Evolutionary conservation across 1,140 invertebrate genomes (phyloP).

Genomic region (Drosophila baimaii): DNA sequence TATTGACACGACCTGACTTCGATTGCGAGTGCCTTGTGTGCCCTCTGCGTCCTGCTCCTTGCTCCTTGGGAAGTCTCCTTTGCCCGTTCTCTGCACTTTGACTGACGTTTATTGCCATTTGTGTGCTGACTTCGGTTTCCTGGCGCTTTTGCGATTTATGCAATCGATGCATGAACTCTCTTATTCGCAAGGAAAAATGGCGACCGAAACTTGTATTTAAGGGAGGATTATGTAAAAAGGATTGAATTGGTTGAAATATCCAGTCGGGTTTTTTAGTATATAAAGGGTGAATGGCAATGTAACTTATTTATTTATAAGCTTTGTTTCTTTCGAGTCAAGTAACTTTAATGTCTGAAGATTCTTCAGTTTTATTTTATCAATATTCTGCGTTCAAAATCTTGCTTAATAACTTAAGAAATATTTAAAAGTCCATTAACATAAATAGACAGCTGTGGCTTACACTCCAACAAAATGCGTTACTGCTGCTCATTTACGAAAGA

Average conservation of each 20-base stretch:
- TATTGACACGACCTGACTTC: conserved; percentile 72
- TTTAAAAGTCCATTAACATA: too few species aligned
- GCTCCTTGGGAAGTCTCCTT: conserved; percentile 9
- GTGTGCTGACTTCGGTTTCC: conserved; percentile 60
- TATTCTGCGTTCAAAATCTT: too few species aligned
- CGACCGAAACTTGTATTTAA: conserved; percentile 22
- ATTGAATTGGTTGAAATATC: conserved; percentile 13
- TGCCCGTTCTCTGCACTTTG: conserved; percentile 43
- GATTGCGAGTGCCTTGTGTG: conserved; percentile 36
- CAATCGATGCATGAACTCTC: conserved; percentile 39
- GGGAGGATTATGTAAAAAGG: conserved; percentile 21
- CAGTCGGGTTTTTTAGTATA: not conserved
- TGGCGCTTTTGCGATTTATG: conserved; percentile 71
- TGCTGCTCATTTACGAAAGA: conserved; percentile 4
- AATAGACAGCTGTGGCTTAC: conserved; percentile 6
- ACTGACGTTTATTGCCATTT: conserved; percentile 79
- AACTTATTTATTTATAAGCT: not conserved
- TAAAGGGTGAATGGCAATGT: not conserved
- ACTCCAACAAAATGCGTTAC: not conserved
- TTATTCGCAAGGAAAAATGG: conserved; percentile 46
- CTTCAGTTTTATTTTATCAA: conserved; percentile 3
- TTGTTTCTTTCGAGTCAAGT: not conserved
- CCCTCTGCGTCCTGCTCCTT: conserved; percentile 16
- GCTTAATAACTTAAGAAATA: too few species aligned
- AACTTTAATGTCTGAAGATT: not conserved